Conservation (phyloP, 2,888 invertebrate species). For the Tachina grossa region DNA sequence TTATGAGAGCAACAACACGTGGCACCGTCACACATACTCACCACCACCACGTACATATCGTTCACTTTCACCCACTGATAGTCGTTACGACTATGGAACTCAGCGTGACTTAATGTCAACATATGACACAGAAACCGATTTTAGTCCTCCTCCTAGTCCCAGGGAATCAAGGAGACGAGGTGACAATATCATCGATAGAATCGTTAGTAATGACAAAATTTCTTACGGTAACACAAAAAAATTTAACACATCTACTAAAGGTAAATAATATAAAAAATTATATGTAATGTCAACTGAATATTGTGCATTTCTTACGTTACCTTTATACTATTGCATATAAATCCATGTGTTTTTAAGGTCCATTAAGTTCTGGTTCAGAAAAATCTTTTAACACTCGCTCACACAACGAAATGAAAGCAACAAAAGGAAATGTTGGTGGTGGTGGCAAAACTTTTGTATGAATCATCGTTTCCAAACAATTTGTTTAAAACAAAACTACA, state of each 20-base stretch:
- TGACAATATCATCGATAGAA: slow-evolving; percentile 50
- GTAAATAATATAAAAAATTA: slow-evolving; percentile 25
- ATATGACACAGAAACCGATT: slow-evolving; percentile 87
- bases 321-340: neutral
- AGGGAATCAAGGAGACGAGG: slow-evolving; percentile 64
- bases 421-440: slow-evolving; percentile 32
- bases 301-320: neutral
- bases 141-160: slow-evolving; percentile 86
- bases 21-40: slow-evolving; percentile 78
- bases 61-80: slow-evolving; percentile 81
- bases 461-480: slow-evolving; percentile 40
- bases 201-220: slow-evolving; percentile 49
- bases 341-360: slow-evolving; percentile 58
- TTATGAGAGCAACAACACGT: slow-evolving; percentile 74
- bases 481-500: slow-evolving; percentile 26
- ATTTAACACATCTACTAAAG: slow-evolving; percentile 57
- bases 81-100: slow-evolving; percentile 84
- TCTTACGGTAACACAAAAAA: slow-evolving; percentile 51
- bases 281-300: neutral
- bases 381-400: slow-evolving; percentile 71
- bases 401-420: slow-evolving; percentile 65
- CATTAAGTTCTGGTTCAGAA: slow-evolving; percentile 72
- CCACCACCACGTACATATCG: slow-evolving; percentile 80
- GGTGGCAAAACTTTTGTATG: slow-evolving; percentile 70
- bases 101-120: slow-evolving; percentile 83